phyloP scores from a whole-genome alignment of 2,113 vertebrate species.

The Myxocyprinus asiaticus region DNA sequence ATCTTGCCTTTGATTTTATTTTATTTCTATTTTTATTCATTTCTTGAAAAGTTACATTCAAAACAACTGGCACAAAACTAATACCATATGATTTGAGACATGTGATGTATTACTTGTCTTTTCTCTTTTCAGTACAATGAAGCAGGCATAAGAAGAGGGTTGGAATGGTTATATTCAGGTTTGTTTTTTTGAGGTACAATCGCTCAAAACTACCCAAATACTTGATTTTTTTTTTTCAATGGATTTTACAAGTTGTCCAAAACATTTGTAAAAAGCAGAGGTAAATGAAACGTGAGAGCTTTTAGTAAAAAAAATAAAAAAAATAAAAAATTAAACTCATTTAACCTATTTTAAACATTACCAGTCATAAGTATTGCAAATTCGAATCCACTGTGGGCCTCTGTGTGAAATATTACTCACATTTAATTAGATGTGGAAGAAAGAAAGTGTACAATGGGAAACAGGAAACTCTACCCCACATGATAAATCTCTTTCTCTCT shows the following conservation, averaged over 20 bases:
- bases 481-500: slow-evolving; percentile 53
- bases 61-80: no score
- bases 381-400: not conserved
- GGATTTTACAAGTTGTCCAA: not conserved
- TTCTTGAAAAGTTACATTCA: no score
- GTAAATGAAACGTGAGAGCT: not conserved
- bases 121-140: no score
- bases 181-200: no score
- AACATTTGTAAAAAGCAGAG: not conserved
- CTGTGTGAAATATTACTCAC: not conserved
- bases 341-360: slow-evolving; percentile 20
- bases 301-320: not conserved
- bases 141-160: no score
- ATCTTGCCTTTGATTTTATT: no score
- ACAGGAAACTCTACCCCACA: slow-evolving; percentile 56
- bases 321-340: not conserved
- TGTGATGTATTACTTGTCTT: no score
- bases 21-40: no score
- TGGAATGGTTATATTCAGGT: no score
- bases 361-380: not conserved
- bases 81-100: no score
- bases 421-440: slow-evolving; percentile 28
- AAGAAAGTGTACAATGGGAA: slow-evolving; percentile 51
- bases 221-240: not conserved
- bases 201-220: no score